Evolutionary conservation across 2,113 vertebrate genomes (phyloP), one percentile per base, ranked within the genome.

Genomic region (Sterna hirundo): DNA sequence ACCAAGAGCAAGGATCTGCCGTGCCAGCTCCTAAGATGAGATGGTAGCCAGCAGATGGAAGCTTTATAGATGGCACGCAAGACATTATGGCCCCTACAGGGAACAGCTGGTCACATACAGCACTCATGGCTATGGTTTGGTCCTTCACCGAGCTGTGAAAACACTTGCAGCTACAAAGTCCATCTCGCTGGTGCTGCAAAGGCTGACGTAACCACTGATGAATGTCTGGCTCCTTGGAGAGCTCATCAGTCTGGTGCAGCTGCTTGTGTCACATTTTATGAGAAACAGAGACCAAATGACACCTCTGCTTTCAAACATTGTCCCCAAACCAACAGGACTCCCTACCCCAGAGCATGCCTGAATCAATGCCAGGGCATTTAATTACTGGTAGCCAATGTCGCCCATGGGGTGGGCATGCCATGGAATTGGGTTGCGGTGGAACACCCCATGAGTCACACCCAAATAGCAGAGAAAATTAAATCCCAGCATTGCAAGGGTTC

Each of bases 201-300:
- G 72, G 68, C 86, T 94, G 95, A 93, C 32, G 57, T 62, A 93
- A 93, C 55, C 65, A 34, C 49, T 82, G 65, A 1, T 95, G 95
- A 94, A 92, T 89, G 86, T 68, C 64, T 90, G 93, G 84, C 95
- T 85, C 86, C 68, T 90, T 70, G 27, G 75, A 75, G 42, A 79
- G 15, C 58, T 96, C 80, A 64, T 60, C 55, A 71, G 62, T 38
- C n/a, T 85, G 71, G 61, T 94, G 85, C 95, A 96, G 95, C 94
- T 98, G 95, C 84, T 97, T 97, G 89, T 96, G 92, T 95, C 94
- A 93, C 70, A 57, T 89, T 97, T 79, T 79, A 66, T 42, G 54
- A 94, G 94, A 96, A 95, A 95, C 2, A 82, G 78, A 97, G 77
- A 83, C 70, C 86, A 88, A 74, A 88, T 75, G 78, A 93, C 38